Evolutionary conservation across 2,797 vertebrate species (phyloP), one percentile per base, ranked within the genome.

Genomic region (Numenius phaeopus): DNA sequence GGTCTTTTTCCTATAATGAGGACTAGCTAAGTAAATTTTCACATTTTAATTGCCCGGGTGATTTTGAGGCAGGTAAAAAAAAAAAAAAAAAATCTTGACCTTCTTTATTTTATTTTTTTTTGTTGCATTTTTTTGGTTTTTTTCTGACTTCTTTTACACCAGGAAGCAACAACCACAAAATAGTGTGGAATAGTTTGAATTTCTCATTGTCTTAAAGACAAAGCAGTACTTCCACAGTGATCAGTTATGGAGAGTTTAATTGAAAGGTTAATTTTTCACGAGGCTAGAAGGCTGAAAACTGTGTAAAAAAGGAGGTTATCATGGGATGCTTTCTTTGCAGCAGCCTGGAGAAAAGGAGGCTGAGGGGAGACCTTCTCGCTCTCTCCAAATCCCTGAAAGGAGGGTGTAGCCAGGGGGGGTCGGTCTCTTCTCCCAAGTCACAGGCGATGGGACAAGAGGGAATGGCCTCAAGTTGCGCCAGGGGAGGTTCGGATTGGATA

Each of bases 41-140:
- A 15, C 0, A 0, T 55, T 65, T 65, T 62, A 70, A 59, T 64
- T 62, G 32, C 46, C 69, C 18, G 3, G 42, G n/a, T 61, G 6
- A 50, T 37, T 75, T 50, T 70, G 62, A 70, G 1, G 4, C 1
- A 5, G 7, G 4, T n/a, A 9, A 55, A 75, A 27, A 83, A 23
- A 29, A 52, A 37, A 37, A 47, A 21, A 46, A 14, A 13, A 26
- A 50, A 14, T 8, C 18, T 37, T 8, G 20, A 62, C 9, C 4
- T 59, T 47, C 76, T 40, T 50, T 7, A 27, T 1, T 7, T 50
- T 34, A n/a, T 17, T 24, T 23, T 14, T 7, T 39, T 40, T 11
- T 17, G 6, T 32, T 64, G 61, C 19, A 10, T 10, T 16, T 15
- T 46, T 23, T 46, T 10, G 1, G 1, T 16, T 9, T 10, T 37